Base-by-base conservation (phyloP, 2,113 vertebrate species). In the Pyxicephalus adspersus region DNA sequence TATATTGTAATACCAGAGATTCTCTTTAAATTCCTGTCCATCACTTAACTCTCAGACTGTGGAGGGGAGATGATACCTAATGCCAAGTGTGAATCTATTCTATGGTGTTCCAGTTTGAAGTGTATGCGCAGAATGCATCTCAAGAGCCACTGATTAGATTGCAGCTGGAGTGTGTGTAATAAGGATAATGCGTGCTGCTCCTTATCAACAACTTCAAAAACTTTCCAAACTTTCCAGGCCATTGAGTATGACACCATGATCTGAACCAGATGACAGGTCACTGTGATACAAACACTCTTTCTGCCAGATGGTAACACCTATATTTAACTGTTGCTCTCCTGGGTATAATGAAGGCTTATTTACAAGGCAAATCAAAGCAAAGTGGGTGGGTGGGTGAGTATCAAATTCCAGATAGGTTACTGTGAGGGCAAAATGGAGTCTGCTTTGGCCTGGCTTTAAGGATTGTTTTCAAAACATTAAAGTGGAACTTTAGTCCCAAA, bases 91-190 rank as follows among this genome's bases (percentile, higher is more conserved):
- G 64, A 55, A 31, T 60, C 55, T 63, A 52, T 64, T 19, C 64
- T 52, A 73, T 0, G 0, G 70, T 82, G 79, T 77, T 83, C 86
- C 83, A 85, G 83, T 85, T 83, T 72, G 80, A 88, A 89, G 83
- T 1, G 3, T 85, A 84, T 80, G n/a, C 34, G 84, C 83, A 84
- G 87, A 50, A 89, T 84, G 85, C 34, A 5, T 81, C 85, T 80
- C 85, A 89, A 90, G 90, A 90, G 85, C 65, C 61, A 16, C 83
- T 84, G 90, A 91, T 90, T 89, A 91, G 90, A 90, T 90, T 85
- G 79, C 50, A 38, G 9, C 83, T 87, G 20, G 71, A 86, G 88
- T 88, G 89, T 86, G 84, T 90, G 88, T 89, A 81, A 83, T 85
- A 85, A 85, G 86, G 88, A 87, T 86, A 89, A 90, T n/a, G 1